Base-by-base conservation (phyloP, 1,140 invertebrate species). In the Drosophila nasuta region DNA sequence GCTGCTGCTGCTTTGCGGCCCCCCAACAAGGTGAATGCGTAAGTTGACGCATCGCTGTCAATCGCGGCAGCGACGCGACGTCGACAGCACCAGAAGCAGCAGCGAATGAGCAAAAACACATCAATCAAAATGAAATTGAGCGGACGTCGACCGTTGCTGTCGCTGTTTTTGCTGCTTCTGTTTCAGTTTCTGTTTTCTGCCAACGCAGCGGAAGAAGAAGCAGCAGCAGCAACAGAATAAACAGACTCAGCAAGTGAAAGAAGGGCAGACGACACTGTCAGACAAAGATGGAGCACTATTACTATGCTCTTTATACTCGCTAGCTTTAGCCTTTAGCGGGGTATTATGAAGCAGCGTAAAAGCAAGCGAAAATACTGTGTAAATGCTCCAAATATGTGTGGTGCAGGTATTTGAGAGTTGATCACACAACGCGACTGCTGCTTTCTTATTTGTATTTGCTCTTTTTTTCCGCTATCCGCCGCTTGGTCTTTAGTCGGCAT, bases 111-210 rank as follows among this genome's bases (percentile, higher is more conserved):
- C 41, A 54, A 28, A 48, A 81, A 77, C 45, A 65, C 79, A 85
- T 85, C 82, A 85, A 85, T 85, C 82, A 85, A 85, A 78, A 57
- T 66, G 45, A 66, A 67, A 73, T 67, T 67, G 71, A 74, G 71
- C 68, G 70, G 49, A 79, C 54, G 69, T 79, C 70, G 59, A 75
- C 72, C 35, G 48, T 57, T 58, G 67, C 59, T 69, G 67, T 38
- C 11, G 33, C 17, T 48, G 45, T 35, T 25, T 25, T 25, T 46
- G 49, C 56, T 58, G 56, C 56, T 59, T 68, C 20, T 43, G 13
- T 46, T 48, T 68, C 30, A 13, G 48, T 46, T 64, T 64, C 46
- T 45, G 46, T 65, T 70, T 66, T 79, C 43, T 75, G 72, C 73
- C 73, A 58, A 77, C 82, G 56, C 66, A 82, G 75, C 66, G 73